A percentile compares a stretch with the other conserved stretches of the same genome.
Conservation (phyloP, 2,797 vertebrate species). For the Coregonus ussuriensis region DNA sequence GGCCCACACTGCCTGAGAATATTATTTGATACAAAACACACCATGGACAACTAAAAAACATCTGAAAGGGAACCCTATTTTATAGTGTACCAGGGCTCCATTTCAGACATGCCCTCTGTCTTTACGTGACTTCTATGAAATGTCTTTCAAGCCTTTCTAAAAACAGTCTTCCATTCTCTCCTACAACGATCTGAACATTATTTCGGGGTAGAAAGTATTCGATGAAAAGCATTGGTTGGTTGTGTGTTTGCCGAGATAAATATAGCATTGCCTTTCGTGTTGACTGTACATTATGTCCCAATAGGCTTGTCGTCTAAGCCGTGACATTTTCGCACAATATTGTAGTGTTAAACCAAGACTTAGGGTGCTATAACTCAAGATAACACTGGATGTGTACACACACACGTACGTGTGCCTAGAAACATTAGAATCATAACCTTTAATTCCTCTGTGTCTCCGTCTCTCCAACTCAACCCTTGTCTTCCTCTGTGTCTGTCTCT, state of each 20-base stretch:
- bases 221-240: slow-evolving; percentile 48
- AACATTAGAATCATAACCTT: slow-evolving; percentile 46
- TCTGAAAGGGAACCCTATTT: not conserved
- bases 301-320: slow-evolving; percentile 66
- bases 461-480: no score
- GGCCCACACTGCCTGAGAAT: not conserved
- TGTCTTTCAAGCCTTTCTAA: not conserved
- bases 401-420: not conserved
- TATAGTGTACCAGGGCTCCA: not conserved
- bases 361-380: slow-evolving; percentile 68
- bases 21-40: not conserved
- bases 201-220: slow-evolving; percentile 51
- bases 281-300: slow-evolving; percentile 71
- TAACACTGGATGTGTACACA: slow-evolving; percentile 42
- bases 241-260: slow-evolving; percentile 52
- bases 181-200: not conserved
- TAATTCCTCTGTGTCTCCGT: no score
- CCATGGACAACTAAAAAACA: not conserved
- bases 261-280: slow-evolving; percentile 49
- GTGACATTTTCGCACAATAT: slow-evolving; percentile 77
- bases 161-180: not conserved
- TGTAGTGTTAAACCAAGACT: slow-evolving; percentile 66
- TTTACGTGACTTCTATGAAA: not conserved
- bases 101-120: not conserved
- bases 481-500: no score